Base-by-base conservation (phyloP, 2,797 vertebrate genomes). In the Xenopus petersii region DNA sequence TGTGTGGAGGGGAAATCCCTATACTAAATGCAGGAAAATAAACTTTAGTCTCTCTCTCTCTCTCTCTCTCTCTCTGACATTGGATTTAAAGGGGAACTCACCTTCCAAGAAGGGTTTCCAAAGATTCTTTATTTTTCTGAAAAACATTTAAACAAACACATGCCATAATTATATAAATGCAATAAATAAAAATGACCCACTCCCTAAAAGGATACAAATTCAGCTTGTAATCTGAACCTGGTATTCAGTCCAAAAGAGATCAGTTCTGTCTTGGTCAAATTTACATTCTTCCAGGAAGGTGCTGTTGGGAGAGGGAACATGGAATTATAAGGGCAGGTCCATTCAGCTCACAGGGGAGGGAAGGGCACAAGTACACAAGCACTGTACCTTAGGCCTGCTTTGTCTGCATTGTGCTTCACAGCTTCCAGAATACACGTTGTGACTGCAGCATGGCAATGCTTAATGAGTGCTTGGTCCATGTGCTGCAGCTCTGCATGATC, bases 391-490 rank as follows among this genome's bases (percentile, higher is more conserved):
- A 98, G 84, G 6, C 94, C 89, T 16, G 95, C 90, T 80, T 85
- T 83, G 84, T 98, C 96, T n/a, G 91, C 93, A 81, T 91, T 90
- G 56, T 95, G 94, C 84, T 92, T 97, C 75, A 93, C 93, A 81
- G 90, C 93, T 87, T 98, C 97, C 82, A 98, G 86, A 70, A 97
- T 94, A 84, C 93, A 97, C 26, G 88, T 94, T 77, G 91, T 87
- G 71, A 86, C 87, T 2, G 95, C 95, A 2, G 92, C 81, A 79
- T 98, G 95, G 82, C 91, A 93, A 81, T 94, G 93, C 84, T 98
- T 98, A 87, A 98, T 83, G 71, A 92, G 79, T 72, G 88, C 85
- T 80, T 88, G 91, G 85, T 97, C 95, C 60, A 96, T 82, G 75
- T 88, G 92, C 87, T 93, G 93, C 88, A 98, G 84, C 81, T 94